Base-by-base conservation (phyloP, 2,113 vertebrate genomes). In the Orycteropus afer region DNA sequence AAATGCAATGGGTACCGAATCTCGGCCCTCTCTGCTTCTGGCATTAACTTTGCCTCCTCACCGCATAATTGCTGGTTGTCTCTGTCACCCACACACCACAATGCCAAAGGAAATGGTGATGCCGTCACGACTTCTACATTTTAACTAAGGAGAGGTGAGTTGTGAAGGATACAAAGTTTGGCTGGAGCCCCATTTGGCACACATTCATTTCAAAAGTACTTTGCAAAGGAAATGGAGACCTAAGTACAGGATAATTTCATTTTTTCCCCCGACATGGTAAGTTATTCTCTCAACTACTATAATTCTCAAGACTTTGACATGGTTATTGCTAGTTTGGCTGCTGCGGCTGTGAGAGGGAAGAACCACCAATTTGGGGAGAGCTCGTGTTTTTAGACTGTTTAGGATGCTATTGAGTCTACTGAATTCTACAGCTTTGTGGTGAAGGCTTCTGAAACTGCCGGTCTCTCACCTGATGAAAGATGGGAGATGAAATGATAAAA, bases 231-330 rank as follows among this genome's bases (percentile, higher is more conserved):
- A 96, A 94, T 74, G 89, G 65, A 34, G 81, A 73, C 57, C 63
- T 92, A 92, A 97, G 71, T 86, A 82, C 51, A 93, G 88, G 61
- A 25, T 93, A 92, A 93, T 96, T 95, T 90, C 29, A 86, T 87
- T 93, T 94, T 67, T 80, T 73, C 12, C 45, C 57, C 12, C 12
- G 2, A 59, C 55, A 12, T 34, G 90, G 42, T 29, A 88, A 94
- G 65, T 92, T 78, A 86, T 92, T 95, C 88, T 93, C 49, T 88
- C n/a, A 87, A 73, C 80, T 86, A 47, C 57, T 89, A 40, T 77
- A 59, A 92, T 96, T 83, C 85, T 97, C 65, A 53, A 45, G 79
- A 93, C 81, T 92, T 84, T 61, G 86, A 96, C 81, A 42, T 79
- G 34, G 76, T 81, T 91, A 74, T 74, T 96, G 79, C 40, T 86